phyloP scores from a whole-genome alignment of 2,888 invertebrate genomes.

The Saturnia japonica region DNA sequence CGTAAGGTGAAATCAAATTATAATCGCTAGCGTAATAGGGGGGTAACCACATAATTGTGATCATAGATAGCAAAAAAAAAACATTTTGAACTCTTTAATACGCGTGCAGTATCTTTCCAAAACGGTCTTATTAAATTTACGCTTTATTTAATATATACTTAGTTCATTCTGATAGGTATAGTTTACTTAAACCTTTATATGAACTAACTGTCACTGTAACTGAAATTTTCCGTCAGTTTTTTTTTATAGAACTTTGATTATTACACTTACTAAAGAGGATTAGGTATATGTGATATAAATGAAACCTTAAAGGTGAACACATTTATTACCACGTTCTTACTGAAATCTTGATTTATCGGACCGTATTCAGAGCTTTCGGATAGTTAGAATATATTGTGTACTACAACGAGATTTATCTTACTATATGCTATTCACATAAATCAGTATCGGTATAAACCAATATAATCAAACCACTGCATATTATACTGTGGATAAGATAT shows the following conservation, averaged over 20 bases:
- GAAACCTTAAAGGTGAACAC: background rate
- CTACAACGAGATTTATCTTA: conserved; percentile 11
- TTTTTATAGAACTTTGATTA: no score
- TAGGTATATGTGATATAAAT: background rate
- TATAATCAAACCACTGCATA: background rate
- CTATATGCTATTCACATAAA: background rate
- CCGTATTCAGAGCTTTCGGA: background rate
- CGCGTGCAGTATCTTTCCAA: no score
- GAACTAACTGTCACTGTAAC: no score
- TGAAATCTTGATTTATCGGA: background rate
- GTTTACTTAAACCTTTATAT: no score
- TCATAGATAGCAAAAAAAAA: background rate
- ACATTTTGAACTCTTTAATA: no score
- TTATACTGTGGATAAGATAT: background rate
- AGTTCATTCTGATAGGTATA: no score
- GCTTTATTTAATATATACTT: no score
- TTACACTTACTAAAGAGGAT: background rate
- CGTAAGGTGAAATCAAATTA: background rate
- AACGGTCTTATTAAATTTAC: no score
- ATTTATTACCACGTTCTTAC: conserved; percentile 6
- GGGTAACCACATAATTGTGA: background rate
- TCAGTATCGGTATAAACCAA: conserved; percentile 11
- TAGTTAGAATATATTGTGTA: conserved; percentile 25
- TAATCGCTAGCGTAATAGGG: background rate
- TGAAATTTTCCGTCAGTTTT: no score